These are phyloP conservation scores for Harpalus rubripes DNA, from an alignment of 2,888 invertebrate species.

Conservation along the genomic window DNA sequence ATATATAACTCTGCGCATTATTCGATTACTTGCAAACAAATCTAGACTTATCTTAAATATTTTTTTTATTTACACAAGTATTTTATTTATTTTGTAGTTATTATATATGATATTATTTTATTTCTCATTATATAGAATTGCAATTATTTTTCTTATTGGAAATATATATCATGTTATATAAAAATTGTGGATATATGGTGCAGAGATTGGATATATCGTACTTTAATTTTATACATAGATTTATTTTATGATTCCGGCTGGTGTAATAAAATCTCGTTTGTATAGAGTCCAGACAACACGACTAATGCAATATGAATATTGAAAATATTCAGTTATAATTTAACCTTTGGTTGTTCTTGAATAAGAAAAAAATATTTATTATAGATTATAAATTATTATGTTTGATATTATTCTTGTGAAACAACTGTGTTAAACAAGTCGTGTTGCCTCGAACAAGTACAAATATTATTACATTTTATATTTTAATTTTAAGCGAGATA, in stretches of 20 bases:
- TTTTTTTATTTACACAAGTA: not conserved
- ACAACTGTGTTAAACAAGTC: slow-evolving; percentile 28
- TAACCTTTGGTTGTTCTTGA: slow-evolving; percentile 31
- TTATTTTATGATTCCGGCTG: slow-evolving; percentile 61
- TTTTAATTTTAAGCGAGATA: slow-evolving; percentile 64
- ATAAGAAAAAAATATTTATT: slow-evolving; percentile 46
- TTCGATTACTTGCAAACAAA: not conserved
- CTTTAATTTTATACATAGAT: slow-evolving; percentile 63
- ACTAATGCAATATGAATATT: slow-evolving; percentile 55
- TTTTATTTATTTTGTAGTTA: not conserved
- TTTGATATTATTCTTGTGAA: slow-evolving; percentile 32
- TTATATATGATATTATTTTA: not conserved
- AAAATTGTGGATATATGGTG: slow-evolving; percentile 7
- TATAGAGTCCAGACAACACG: slow-evolving; percentile 35
- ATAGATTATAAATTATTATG: slow-evolving; percentile 49
- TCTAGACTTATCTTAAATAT: not conserved
- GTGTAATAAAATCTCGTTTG: slow-evolving; percentile 50
- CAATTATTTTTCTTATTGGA: too few relatives aligned
- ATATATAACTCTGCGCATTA: slow-evolving; percentile 40
- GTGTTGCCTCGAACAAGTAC: slow-evolving; percentile 33
- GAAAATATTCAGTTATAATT: slow-evolving; percentile 56
- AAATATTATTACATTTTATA: slow-evolving; percentile 62
- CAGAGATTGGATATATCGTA: slow-evolving; percentile 61
- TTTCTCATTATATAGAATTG: too few relatives aligned
- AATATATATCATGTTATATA: not conserved